A percentile compares a stretch with the other conserved stretches of the same genome.
Conservation (phyloP, 2,113 vertebrate genomes). For the Bostrychus sinensis region DNA sequence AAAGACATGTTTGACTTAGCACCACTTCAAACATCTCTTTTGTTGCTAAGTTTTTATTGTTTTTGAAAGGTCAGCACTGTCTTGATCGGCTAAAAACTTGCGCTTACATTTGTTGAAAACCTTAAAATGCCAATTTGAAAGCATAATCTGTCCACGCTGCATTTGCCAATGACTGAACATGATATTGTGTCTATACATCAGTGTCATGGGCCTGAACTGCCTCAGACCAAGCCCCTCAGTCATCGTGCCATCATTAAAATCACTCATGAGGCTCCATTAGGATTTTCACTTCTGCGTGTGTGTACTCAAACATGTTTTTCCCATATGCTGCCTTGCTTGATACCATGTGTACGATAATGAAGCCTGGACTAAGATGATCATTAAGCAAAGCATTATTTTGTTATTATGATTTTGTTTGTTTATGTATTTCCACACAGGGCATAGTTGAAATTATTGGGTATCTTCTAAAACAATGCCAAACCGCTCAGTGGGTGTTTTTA, state of each 20-base stretch:
- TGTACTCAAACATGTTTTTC: neutral
- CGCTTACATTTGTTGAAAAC: neutral
- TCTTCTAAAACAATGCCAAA: slow-evolving; percentile 57
- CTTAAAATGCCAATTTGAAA: neutral
- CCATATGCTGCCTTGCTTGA: neutral
- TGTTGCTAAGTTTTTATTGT: neutral
- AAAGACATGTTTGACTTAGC: slow-evolving; percentile 2
- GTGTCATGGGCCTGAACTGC: neutral
- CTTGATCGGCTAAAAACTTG: neutral
- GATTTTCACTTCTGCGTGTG: neutral
- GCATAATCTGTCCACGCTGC: neutral
- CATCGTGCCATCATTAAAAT: neutral
- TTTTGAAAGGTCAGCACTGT: slow-evolving; percentile 4
- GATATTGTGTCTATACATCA: neutral
- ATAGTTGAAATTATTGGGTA: slow-evolving; percentile 40
- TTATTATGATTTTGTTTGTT: slow-evolving; percentile 42
- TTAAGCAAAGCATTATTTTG: slow-evolving; percentile 26
- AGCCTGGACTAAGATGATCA: slow-evolving; percentile 12
- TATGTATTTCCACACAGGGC: slow-evolving; percentile 44
- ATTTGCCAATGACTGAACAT: neutral
- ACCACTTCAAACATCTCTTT: neutral
- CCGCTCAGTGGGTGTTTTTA: slow-evolving; percentile 61
- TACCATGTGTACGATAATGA: neutral
- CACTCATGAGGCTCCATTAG: neutral
- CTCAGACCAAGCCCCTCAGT: neutral